phyloP scores from a whole-genome alignment of 2,888 invertebrate species.

The Plagodis pulveraria region DNA sequence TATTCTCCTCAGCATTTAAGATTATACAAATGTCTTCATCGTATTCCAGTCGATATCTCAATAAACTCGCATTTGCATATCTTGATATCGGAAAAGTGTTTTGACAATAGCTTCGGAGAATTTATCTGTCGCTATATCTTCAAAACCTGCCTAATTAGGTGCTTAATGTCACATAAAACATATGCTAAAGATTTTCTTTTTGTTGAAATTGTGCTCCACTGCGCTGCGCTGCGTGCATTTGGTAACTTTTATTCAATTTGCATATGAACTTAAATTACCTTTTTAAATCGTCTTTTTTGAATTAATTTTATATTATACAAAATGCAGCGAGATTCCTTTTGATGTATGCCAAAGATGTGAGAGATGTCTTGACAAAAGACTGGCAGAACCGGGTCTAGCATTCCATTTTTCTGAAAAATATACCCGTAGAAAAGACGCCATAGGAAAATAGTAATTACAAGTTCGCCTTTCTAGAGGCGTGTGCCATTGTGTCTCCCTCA shows the following conservation, averaged over 20 bases:
- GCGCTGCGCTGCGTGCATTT: too few species aligned
- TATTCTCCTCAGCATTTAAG: constrained; percentile 39
- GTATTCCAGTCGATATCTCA: constrained; percentile 40
- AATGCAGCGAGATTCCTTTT: constrained; percentile 7
- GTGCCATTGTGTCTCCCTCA: constrained; percentile 70
- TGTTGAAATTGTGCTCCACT: background rate
- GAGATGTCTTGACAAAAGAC: constrained; percentile 58
- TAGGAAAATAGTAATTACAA: constrained; percentile 85
- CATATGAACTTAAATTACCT: too few species aligned
- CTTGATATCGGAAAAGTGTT: constrained; percentile 30
- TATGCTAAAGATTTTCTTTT: constrained; percentile 11
- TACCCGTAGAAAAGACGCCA: constrained; percentile 72
- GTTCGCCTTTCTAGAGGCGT: constrained; percentile 67
- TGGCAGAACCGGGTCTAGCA: constrained; percentile 53
- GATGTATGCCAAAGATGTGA: constrained; percentile 59
- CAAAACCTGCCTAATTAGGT: constrained; percentile 30
- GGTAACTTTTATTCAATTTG: too few species aligned
- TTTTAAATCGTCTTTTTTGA: too few species aligned
- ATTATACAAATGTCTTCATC: constrained; percentile 56
- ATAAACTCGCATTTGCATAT: constrained; percentile 51
- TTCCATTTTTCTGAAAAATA: constrained; percentile 78
- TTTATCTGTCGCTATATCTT: constrained; percentile 30
- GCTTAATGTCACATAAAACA: constrained; percentile 20
- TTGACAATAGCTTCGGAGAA: constrained; percentile 21
- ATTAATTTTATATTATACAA: too few species aligned